Percentiles rank a stretch among this genome's conserved stretches.
These are phyloP conservation scores for Platycercus adscitus DNA, from an alignment of 2,113 vertebrate species.

Conservation along the genomic window DNA sequence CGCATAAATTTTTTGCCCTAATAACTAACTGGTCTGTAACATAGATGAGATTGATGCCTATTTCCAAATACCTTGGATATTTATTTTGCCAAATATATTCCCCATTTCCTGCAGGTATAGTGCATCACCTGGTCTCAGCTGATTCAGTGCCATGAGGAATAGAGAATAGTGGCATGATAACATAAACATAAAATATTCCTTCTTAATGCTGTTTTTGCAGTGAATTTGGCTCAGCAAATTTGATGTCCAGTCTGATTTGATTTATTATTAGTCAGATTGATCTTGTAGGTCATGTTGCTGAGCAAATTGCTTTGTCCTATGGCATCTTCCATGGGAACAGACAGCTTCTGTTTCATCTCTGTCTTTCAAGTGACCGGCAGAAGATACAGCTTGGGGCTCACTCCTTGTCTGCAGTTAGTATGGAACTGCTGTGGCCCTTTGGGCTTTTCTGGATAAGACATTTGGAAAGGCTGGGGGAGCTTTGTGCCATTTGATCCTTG, in stretches of 20 bases:
- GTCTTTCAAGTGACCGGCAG: background rate
- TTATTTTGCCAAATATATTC: background rate
- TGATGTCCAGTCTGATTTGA: background rate
- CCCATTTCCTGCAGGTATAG: background rate
- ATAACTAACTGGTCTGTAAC: background rate
- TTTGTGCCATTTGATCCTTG: background rate
- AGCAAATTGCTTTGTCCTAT: background rate
- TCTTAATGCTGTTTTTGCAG: background rate
- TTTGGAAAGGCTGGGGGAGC: background rate
- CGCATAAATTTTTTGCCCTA: rapidly evolving
- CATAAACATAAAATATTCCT: background rate
- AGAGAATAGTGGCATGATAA: background rate
- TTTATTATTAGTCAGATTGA: background rate
- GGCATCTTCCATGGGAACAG: background rate
- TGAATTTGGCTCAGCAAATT: background rate
- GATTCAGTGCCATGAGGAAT: background rate
- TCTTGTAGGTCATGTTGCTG: background rate
- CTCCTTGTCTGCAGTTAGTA: rapidly evolving
- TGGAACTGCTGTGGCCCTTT: background rate
- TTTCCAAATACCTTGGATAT: background rate
- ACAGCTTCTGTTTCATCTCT: background rate
- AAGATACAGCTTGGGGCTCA: rapidly evolving
- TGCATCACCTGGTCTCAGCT: background rate
- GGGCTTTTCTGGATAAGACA: background rate
- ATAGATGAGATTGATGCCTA: background rate